Evolutionary conservation across 2,888 invertebrate species (phyloP).

Genomic region (Acrobasis consociella): DNA sequence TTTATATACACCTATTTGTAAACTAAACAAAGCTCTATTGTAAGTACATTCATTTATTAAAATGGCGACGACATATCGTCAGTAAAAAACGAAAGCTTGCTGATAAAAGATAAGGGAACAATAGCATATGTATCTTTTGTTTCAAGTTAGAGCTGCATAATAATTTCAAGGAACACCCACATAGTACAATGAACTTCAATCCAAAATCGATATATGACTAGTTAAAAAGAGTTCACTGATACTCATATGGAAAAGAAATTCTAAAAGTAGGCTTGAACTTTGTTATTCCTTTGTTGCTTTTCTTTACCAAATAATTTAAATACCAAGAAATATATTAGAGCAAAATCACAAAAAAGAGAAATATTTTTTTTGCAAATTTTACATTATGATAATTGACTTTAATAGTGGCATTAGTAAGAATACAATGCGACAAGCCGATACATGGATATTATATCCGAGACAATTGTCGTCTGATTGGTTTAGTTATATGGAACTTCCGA

Average conservation of each 20-base stretch:
- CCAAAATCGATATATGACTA: slow-evolving; percentile 36
- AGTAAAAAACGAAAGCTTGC: background rate
- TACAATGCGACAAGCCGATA: slow-evolving; percentile 41
- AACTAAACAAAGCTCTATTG: too few relatives aligned
- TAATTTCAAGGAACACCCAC: slow-evolving; percentile 11
- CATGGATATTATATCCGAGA: slow-evolving; percentile 57
- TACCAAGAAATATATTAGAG: too few relatives aligned
- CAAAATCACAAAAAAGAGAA: too few relatives aligned
- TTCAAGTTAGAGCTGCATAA: slow-evolving; percentile 24
- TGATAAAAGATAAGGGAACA: slow-evolving; percentile 22
- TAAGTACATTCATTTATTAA: background rate
- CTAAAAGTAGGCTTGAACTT: too few relatives aligned
- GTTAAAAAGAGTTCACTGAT: too few relatives aligned
- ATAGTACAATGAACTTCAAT: slow-evolving; percentile 9
- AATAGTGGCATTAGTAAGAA: background rate
- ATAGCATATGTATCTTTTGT: slow-evolving; percentile 23
- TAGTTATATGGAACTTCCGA: slow-evolving; percentile 72
- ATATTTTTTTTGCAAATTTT: too few relatives aligned
- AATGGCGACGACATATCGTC: background rate
- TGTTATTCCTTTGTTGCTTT: too few relatives aligned
- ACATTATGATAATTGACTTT: background rate
- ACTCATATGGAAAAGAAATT: too few relatives aligned
- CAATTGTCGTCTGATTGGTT: slow-evolving; percentile 74
- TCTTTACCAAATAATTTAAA: too few relatives aligned
- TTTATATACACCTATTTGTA: too few relatives aligned